A percentile compares a stretch with the other conserved stretches of the same genome.
Conservation (phyloP, 2,113 vertebrate genomes). For the Melanerpes aurifrons region DNA sequence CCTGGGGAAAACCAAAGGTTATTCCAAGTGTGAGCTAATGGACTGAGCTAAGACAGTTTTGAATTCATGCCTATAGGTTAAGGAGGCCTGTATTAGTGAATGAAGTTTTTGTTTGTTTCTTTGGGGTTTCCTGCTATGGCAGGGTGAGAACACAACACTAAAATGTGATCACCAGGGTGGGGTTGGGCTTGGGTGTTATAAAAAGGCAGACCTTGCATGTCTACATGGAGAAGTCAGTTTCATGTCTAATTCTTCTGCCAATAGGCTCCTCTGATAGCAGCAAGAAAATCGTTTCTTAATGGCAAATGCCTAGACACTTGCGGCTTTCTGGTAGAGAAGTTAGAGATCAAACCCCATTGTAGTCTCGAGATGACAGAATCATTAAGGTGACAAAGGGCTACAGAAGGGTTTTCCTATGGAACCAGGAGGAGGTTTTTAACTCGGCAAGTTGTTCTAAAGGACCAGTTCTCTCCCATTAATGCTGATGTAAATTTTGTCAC, state of each 20-base stretch:
- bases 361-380: neutral
- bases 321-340: neutral
- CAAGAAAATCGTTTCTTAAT: neutral
- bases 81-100: neutral
- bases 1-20: no score
- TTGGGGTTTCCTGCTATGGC: neutral
- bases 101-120: neutral
- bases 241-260: neutral
- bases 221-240: neutral
- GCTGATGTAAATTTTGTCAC: neutral
- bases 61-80: neutral
- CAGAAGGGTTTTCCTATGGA: neutral
- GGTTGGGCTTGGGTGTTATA: neutral
- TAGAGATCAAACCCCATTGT: neutral
- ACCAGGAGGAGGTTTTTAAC: neutral
- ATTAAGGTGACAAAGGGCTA: neutral
- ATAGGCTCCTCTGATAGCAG: neutral
- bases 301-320: neutral
- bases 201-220: neutral
- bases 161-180: neutral
- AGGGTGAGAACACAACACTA: neutral
- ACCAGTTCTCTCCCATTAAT: neutral
- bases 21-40: neutral
- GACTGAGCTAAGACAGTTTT: neutral
- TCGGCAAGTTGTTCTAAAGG: neutral